Conservation (phyloP, 2,888 invertebrate species). For the Boloria selene region DNA sequence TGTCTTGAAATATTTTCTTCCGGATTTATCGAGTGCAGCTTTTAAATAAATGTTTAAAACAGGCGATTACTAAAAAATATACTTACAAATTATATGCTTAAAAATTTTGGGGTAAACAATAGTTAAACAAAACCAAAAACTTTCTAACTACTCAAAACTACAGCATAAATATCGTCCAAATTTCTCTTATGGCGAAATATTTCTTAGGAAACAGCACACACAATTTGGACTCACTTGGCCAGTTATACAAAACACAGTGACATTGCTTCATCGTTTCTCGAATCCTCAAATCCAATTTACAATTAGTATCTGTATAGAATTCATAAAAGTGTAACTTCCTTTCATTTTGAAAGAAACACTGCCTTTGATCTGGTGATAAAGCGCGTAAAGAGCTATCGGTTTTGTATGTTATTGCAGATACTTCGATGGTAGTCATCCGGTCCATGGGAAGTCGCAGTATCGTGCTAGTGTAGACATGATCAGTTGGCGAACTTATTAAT, state of each 20-base stretch:
- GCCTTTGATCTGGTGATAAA: conserved; percentile 60
- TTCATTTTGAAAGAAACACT: conserved; percentile 75
- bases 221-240: conserved; percentile 70
- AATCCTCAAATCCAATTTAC: conserved; percentile 77
- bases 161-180: too few relatives aligned
- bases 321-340: conserved; percentile 63
- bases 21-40: too few relatives aligned
- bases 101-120: too few relatives aligned
- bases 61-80: too few relatives aligned
- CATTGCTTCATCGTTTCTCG: conserved; percentile 70
- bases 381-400: conserved; percentile 62
- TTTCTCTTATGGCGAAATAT: too few relatives aligned
- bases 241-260: conserved; percentile 70
- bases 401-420: conserved; percentile 69
- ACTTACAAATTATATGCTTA: too few relatives aligned
- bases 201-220: too few relatives aligned
- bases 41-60: too few relatives aligned
- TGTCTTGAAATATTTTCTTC: too few relatives aligned
- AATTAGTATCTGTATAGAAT: conserved; percentile 80
- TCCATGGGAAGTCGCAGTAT: conserved; percentile 74
- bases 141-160: too few relatives aligned
- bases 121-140: too few relatives aligned
- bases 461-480: conserved; percentile 71
- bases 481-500: conserved; percentile 69
- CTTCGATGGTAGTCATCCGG: conserved; percentile 72